Evolutionary conservation across 2,797 vertebrate genomes (phyloP).

Genomic region (Echiichthys vipera): DNA sequence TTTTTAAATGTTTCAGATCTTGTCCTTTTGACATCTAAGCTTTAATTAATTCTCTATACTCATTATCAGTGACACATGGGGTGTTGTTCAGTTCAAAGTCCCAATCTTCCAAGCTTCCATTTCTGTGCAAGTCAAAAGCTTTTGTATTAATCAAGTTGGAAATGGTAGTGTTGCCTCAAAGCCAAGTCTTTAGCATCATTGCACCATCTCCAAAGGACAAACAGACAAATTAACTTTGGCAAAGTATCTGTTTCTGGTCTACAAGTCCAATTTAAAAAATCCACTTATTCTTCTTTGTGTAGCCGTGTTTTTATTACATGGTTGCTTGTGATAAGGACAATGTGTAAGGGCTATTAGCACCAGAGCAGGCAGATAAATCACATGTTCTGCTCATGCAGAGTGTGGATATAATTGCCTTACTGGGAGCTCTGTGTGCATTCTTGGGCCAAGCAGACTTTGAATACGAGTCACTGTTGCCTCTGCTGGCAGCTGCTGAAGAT

Average conservation of each 20-base stretch:
- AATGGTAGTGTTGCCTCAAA: constrained; percentile 38
- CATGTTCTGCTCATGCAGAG: constrained; percentile 50
- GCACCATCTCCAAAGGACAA: constrained; percentile 24
- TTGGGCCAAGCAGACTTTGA: constrained; percentile 49
- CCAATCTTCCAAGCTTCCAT: constrained; percentile 17
- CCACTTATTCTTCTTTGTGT: constrained; percentile 11
- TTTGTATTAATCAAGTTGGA: constrained; percentile 26
- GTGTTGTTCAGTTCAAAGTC: constrained; percentile 24
- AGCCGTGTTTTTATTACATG: constrained; percentile 26
- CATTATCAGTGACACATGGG: constrained; percentile 18
- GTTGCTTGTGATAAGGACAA: constrained; percentile 49
- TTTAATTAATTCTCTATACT: constrained; percentile 57
- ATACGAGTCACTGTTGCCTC: constrained; percentile 49
- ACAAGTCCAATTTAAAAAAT: constrained; percentile 7
- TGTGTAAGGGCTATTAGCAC: constrained; percentile 37
- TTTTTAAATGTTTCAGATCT: constrained; percentile 42
- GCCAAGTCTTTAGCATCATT: constrained; percentile 12
- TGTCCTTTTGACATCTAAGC: constrained; percentile 36
- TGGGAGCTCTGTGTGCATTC: constrained; percentile 43
- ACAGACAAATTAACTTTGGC: constrained; percentile 44
- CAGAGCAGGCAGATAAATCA: constrained; percentile 55
- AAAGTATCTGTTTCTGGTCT: constrained; percentile 17
- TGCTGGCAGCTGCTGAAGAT: constrained; percentile 66
- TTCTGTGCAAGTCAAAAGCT: constrained; percentile 15
- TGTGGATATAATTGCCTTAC: constrained; percentile 61